These are phyloP conservation scores for Drosophila picticornis DNA, from an alignment of 2,888 invertebrate genomes.

Conservation along the genomic window DNA sequence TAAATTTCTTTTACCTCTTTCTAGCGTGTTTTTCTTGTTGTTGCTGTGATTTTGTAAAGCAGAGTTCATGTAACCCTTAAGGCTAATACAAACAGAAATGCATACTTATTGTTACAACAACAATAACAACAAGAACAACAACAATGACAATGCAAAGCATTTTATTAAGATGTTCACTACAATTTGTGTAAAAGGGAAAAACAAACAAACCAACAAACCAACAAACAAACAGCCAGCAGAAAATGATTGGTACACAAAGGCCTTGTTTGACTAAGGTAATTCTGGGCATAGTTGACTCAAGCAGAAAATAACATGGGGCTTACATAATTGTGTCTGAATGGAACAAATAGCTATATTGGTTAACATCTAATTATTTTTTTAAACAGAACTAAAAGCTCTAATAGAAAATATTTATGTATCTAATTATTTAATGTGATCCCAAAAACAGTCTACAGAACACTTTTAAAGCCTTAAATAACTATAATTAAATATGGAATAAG, in stretches of 20 bases:
- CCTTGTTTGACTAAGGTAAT: slow-evolving; percentile 9
- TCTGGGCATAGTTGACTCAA: slow-evolving; percentile 22
- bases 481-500: neutral
- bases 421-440: neutral
- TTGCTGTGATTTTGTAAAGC: slow-evolving; percentile 33
- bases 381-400: neutral
- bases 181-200: slow-evolving; percentile 3
- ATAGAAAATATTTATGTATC: neutral
- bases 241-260: slow-evolving; percentile 1
- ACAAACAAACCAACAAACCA: neutral
- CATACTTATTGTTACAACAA: slow-evolving; percentile 40
- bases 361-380: neutral
- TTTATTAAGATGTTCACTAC: slow-evolving; percentile 37
- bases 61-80: slow-evolving; percentile 61
- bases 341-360: neutral
- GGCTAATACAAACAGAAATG: slow-evolving; percentile 60
- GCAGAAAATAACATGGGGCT: neutral
- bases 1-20: slow-evolving; percentile 60
- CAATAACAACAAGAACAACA: slow-evolving; percentile 6
- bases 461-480: too few relatives aligned
- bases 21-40: slow-evolving; percentile 15
- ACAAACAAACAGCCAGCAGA: neutral
- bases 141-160: slow-evolving; percentile 45
- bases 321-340: neutral
- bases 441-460: too few relatives aligned